Base-by-base conservation (phyloP, 2,888 invertebrate species). In the Drosophila eohydei region DNA sequence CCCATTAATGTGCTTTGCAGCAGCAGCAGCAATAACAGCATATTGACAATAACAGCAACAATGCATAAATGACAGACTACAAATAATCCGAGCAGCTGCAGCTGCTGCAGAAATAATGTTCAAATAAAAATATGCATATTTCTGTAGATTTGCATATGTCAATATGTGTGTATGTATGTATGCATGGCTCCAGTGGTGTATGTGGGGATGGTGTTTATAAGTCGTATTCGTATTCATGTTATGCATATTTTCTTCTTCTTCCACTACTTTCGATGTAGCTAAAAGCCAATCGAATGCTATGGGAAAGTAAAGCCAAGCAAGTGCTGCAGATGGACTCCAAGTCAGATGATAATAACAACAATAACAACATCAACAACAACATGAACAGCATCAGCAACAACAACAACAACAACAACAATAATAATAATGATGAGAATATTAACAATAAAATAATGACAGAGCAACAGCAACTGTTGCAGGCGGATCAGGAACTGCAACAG, bases 241-340 rank as follows among this genome's bases (percentile, higher is more conserved):
- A 41, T 46, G 26, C 36, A 50, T 14, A 16, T 32, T 16, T 67
- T 11, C 61, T 76, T 48, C 5, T 32, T 14, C 26, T 32, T 9
- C n/a, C 5, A 1, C 6, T 30, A 9, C 9, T 2, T 48, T 30
- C n/a, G 28, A 8, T 72, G 1, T 66, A 93, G 93, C 90, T 93
- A 87, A 93, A 91, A 89, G 93, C 92, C 63, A 92, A 93, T 90
- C 91, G 92, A 79, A 89, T 91, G 71, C 84, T 92, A 64, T 93
- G 93, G 93, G 93, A 93, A 90, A 92, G 89, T 90, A 93, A 93
- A 76, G 93, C 93, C 16, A 92, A 93, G 69, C 89, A 93, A 88
- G 90, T 93, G 68, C 78, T 93, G 61, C 90, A 91, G 71, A 84
- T 92, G 68, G 87, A 90, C 58, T 69, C 79, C 30, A 85, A 90